phyloP scores from a whole-genome alignment of 1,140 invertebrate species.

The Chionoecetes opilio region DNA sequence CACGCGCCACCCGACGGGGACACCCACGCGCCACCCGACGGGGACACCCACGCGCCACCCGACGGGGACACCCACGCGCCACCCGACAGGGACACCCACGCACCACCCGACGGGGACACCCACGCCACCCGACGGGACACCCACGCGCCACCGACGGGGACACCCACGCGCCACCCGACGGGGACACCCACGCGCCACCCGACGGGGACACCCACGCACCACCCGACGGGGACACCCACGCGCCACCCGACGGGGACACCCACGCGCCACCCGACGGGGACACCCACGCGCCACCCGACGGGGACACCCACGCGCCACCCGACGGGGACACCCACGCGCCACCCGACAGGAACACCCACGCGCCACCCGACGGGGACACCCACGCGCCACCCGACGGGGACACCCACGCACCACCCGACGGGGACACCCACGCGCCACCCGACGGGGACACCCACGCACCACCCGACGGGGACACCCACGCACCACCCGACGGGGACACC shows the following conservation, averaged over 20 bases:
- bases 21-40: not conserved
- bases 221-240: not conserved
- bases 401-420: too few species aligned
- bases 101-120: too few species aligned
- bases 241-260: not conserved
- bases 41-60: not conserved
- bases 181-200: not conserved
- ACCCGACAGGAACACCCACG: too few species aligned
- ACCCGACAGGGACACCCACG: not conserved
- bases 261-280: not conserved
- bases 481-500: too few species aligned
- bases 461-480: too few species aligned
- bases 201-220: not conserved
- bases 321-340: too few species aligned
- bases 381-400: too few species aligned
- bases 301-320: not conserved
- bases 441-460: too few species aligned
- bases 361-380: too few species aligned
- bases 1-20: not conserved
- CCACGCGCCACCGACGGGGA: too few species aligned
- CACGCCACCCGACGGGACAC: not conserved
- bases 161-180: too few species aligned
- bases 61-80: not conserved
- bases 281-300: not conserved
- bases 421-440: too few species aligned